Base-by-base conservation (phyloP, 92 coral and sea anemone genomes). In the Porites evermanni region DNA sequence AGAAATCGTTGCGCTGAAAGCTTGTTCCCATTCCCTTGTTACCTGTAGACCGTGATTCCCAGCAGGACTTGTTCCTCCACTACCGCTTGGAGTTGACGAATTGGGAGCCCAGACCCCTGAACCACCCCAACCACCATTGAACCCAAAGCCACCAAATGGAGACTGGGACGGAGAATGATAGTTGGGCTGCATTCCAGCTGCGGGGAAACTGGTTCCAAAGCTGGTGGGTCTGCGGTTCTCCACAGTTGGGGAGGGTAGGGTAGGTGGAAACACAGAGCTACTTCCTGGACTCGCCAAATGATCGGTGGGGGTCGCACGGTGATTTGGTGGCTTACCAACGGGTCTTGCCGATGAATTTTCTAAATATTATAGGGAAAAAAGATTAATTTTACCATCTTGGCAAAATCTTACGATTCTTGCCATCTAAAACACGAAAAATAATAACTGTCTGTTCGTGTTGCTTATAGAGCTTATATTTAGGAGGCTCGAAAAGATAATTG, bases 71-170 rank as follows among this genome's bases (percentile, higher is more conserved):
- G 82, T 77, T 7, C 88, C 88, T 13, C 83, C 88, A 70, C 88
- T 64, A 19, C 79, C 87, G 72, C 91, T 77, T 1, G 85, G 69
- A 89, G 85, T 77, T 3, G 77, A 77, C 23, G 93, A 80, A 74
- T 91, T 93, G 88, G 98, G 98, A 14, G 97, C 96, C 98, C 98
- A 94, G 47, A 94, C 98, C 17, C 94, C 98, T 19, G 98, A 90
- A 7, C 94, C 94, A 53, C 86, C 87, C 98, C 98, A 94, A 26
- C 96, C 89, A 51, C 96, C 96, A 75, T 89, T 86, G 80, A 93
- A 75, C 74, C 98, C 98, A 89, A 94, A 87, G 67, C 98, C 98
- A 83, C 96, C 98, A 80, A 93, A 94, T 3, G 98, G 94, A 63
- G 92, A 93, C 79, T 91, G 90, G 68, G 94, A 82, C n/a, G 98